Evolutionary conservation across 2,113 vertebrate species (phyloP), one percentile per base, ranked within the genome.

Genomic region (Xenus cinereus): DNA sequence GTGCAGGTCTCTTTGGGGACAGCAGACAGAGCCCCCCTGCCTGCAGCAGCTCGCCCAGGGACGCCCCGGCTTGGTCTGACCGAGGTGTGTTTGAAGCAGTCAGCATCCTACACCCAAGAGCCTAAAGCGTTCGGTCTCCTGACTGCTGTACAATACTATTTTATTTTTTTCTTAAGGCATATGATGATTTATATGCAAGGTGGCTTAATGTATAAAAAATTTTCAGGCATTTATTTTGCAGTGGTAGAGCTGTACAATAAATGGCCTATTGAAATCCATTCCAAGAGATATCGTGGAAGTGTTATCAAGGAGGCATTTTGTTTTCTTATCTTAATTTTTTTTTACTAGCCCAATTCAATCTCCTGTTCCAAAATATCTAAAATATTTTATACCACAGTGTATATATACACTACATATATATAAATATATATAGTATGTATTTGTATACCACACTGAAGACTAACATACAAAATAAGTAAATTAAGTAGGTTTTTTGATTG

Each of bases 391-490:
- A 18, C 16, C 53, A 54, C 28, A 30, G 27, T 54, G 16, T 54
- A 18, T 54, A 54, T 54, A 30, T 30, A 54, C 53, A 30, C 53
- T 54, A 14, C 28, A 4, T 30, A 27, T 28, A 53, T 28, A 18
- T 53, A 39, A 10, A 39, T n/a, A 53, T 13, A 50, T 50, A 26
- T 14, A 26, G 50, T 51, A 51, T 26, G 9, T 18, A 54, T 54
- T 54, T 54, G 30, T 54, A 54, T 54, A 54, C 28, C 28, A 30
- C 53, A 50, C 37, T 74, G 53, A 80, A 94, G 45, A 22, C 79
- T 51, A 85, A 94, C 63, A 69, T 23, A 22, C 21, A 78, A 87
- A 81, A 79, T 79, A 84, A 93, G 33, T 84, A 93, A 97, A 90
- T n/a, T 68, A 73, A 57, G 66, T 20, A 33, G 32, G 33, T 7